Percentiles rank a stretch among this genome's conserved stretches.
These are phyloP conservation scores for Oophaga sylvatica DNA, from an alignment of 2,797 vertebrate genomes.

Conservation along the genomic window DNA sequence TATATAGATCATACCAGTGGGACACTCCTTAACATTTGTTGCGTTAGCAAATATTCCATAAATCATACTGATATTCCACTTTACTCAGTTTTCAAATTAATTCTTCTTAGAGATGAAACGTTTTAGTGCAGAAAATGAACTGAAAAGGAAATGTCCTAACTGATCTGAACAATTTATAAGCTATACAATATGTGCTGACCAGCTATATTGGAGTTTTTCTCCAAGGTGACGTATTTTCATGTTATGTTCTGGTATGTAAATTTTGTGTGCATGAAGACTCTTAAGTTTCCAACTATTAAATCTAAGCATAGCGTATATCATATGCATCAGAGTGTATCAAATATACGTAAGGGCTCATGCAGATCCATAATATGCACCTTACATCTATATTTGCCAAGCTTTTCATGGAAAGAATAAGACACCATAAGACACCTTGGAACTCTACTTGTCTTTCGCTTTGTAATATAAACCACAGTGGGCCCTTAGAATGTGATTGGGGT, in stretches of 20 bases:
- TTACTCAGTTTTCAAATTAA: neutral
- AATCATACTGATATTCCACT: slow-evolving; percentile 59
- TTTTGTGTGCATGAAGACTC: neutral
- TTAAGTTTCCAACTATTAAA: too few relatives aligned
- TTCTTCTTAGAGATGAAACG: slow-evolving; percentile 2
- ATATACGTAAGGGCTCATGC: too few relatives aligned
- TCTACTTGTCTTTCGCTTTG: too few relatives aligned
- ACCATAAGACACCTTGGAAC: too few relatives aligned
- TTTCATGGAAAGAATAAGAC: too few relatives aligned
- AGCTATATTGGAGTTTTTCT: too few relatives aligned
- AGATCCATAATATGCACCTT: too few relatives aligned
- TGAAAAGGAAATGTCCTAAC: neutral
- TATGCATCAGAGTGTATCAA: too few relatives aligned
- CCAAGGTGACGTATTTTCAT: too few relatives aligned
- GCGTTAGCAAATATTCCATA: slow-evolving; percentile 62
- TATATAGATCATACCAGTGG: slow-evolving; percentile 49
- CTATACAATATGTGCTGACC: neutral
- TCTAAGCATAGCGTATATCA: neutral
- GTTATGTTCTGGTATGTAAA: neutral
- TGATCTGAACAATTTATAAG: neutral
- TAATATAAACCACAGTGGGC: too few relatives aligned
- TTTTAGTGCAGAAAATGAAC: neutral
- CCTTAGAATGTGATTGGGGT: too few relatives aligned
- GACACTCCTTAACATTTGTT: slow-evolving; percentile 49
- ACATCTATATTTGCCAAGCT: too few relatives aligned